A percentile compares a stretch with the other conserved stretches of the same genome.
Conservation (phyloP, 2,113 vertebrate genomes). For the Eulacestoma nigropectus region DNA sequence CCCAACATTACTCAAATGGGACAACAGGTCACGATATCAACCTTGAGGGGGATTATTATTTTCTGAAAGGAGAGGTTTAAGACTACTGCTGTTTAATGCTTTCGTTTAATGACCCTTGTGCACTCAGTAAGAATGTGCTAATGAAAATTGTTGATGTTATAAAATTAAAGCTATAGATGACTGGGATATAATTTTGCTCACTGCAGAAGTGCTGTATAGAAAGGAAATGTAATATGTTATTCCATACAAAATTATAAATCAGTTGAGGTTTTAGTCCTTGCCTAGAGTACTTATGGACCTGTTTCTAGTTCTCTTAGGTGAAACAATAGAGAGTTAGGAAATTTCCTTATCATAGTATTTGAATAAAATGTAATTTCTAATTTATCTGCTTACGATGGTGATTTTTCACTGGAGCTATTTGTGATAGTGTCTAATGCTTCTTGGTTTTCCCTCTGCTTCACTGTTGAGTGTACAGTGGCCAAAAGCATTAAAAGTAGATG, state of each 20-base stretch:
- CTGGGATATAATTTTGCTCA: background rate
- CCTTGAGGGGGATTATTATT: background rate
- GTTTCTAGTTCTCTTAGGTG: background rate
- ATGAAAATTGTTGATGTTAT: background rate
- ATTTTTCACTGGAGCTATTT: background rate
- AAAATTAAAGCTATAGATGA: background rate
- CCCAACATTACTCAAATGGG: background rate
- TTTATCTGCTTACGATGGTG: background rate
- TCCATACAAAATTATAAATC: background rate
- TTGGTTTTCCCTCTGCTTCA: background rate
- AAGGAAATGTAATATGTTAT: background rate
- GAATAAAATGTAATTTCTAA: background rate
- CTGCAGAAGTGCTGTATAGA: background rate
- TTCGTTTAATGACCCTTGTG: background rate
- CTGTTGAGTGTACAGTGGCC: background rate
- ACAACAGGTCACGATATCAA: background rate
- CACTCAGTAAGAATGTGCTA: background rate
- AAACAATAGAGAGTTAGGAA: background rate
- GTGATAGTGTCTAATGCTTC: background rate
- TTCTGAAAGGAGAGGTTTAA: background rate
- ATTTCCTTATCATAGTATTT: background rate
- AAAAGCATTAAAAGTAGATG: conserved; percentile 14
- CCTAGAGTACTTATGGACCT: background rate
- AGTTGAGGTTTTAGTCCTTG: background rate
- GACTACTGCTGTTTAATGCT: background rate